These are phyloP conservation scores for Acronicta aceris DNA, from an alignment of 2,888 invertebrate genomes.

Conservation along the genomic window DNA sequence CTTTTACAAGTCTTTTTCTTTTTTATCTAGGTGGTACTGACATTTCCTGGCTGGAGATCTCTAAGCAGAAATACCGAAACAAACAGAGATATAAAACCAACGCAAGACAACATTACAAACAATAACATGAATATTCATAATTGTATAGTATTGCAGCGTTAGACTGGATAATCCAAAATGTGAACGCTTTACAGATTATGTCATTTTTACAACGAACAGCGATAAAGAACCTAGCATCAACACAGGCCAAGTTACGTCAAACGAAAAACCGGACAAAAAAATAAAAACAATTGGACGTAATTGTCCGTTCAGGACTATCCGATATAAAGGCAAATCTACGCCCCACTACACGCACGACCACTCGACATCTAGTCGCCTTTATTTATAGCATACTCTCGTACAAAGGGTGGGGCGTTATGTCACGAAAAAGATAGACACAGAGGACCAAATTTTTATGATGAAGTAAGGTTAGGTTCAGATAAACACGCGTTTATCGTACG, in stretches of 20 bases:
- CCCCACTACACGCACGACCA: slow-evolving; percentile 51
- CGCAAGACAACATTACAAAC: too few relatives aligned
- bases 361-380: slow-evolving; percentile 62
- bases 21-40: too few relatives aligned
- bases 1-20: too few relatives aligned
- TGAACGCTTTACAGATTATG: too few relatives aligned
- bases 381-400: slow-evolving; percentile 63
- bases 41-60: too few relatives aligned
- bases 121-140: too few relatives aligned
- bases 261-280: slow-evolving; percentile 28
- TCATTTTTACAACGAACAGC: not conserved
- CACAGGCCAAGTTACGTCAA: slow-evolving; percentile 15
- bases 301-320: slow-evolving; percentile 41
- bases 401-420: slow-evolving; percentile 45
- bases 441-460: slow-evolving; percentile 14
- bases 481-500: too few relatives aligned
- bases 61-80: too few relatives aligned
- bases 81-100: too few relatives aligned
- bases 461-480: too few relatives aligned
- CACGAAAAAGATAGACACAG: slow-evolving; percentile 21
- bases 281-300: slow-evolving; percentile 23
- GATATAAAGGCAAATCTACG: slow-evolving; percentile 36
- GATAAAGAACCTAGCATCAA: not conserved
- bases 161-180: too few relatives aligned
- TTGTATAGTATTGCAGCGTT: too few relatives aligned